phyloP scores from a whole-genome alignment of 2,888 invertebrate genomes.

The Theretra japonica region DNA sequence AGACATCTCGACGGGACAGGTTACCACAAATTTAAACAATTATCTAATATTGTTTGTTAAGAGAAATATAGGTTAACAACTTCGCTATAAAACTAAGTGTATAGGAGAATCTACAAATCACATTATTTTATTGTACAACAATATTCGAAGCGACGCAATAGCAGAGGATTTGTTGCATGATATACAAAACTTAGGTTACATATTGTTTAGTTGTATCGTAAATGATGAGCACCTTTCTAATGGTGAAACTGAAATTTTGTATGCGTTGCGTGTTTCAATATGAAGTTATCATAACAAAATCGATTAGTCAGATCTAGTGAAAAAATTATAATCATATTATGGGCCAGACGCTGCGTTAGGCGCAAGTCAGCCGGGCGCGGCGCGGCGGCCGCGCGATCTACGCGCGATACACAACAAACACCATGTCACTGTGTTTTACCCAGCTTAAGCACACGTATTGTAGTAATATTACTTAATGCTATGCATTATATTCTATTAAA shows the following conservation, averaged over 20 bases:
- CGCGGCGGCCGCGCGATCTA: constrained; percentile 16
- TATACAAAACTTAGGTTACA: background rate
- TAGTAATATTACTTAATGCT: background rate
- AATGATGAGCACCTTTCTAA: background rate
- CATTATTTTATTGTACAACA: too few relatives aligned
- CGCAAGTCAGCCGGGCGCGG: background rate
- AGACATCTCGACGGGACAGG: too few relatives aligned
- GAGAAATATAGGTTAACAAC: too few relatives aligned
- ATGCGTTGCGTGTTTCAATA: background rate
- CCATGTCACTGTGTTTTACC: background rate
- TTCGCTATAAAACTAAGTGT: too few relatives aligned
- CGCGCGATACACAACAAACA: constrained; percentile 28
- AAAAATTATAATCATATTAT: constrained; percentile 51
- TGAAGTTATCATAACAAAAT: constrained; percentile 35
- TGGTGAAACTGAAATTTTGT: background rate
- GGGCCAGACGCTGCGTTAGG: constrained; percentile 39
- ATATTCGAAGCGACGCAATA: too few relatives aligned
- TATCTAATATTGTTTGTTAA: too few relatives aligned
- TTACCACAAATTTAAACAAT: too few relatives aligned
- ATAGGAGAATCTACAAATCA: too few relatives aligned
- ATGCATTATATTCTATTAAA: too few relatives aligned
- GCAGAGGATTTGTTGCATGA: background rate
- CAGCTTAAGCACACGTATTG: background rate
- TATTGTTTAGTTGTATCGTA: background rate
- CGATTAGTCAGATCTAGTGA: constrained; percentile 44